Evolutionary conservation across 2,888 invertebrate genomes (phyloP), one percentile per base, ranked within the genome.

Genomic region (Piscicola geometra): DNA sequence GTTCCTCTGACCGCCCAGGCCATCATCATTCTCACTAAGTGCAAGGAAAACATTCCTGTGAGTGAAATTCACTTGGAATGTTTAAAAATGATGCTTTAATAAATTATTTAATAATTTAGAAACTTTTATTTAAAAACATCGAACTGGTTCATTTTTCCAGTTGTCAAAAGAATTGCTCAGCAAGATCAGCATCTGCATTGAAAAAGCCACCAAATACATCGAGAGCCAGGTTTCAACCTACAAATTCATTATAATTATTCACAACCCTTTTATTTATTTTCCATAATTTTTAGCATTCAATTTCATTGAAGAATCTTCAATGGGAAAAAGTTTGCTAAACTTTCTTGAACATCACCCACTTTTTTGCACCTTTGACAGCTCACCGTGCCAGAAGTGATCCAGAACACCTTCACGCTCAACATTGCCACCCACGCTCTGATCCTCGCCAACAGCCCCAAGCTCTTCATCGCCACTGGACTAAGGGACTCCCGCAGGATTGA

Each of bases 11-110:
- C 69, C 3, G 69, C 69, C 69, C 18, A 36, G 32, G 69, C 35
- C 36, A 69, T 69, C 36, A 69, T 33, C 28, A 28, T 33, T 15
- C 69, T 69, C 69, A 69, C 41, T 36, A 69, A 41, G 32, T 18
- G n/a, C 69, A 69, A 69, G n/a, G 69, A 69, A 35, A 3, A 33
- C 33, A 33, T 69, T n/a, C 69, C 69, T 32, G 69, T 69, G 25
- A 69, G 69, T 69, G n/a, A n/a, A n/a, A n/a, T n/a, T n/a, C n/a
- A n/a, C n/a, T n/a, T n/a, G n/a, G n/a, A n/a, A n/a, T n/a, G n/a
- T n/a, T n/a, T n/a, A n/a, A n/a, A n/a, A n/a, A n/a, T n/a, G n/a
- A n/a, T n/a, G n/a, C n/a, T n/a, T n/a, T n/a, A n/a, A n/a, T n/a
- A 47, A 47, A 47, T 47, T 47, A 47, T 47, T 47, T 47, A 47